Conservation (phyloP, 2,113 vertebrate genomes). For the Cyanistes caeruleus region DNA sequence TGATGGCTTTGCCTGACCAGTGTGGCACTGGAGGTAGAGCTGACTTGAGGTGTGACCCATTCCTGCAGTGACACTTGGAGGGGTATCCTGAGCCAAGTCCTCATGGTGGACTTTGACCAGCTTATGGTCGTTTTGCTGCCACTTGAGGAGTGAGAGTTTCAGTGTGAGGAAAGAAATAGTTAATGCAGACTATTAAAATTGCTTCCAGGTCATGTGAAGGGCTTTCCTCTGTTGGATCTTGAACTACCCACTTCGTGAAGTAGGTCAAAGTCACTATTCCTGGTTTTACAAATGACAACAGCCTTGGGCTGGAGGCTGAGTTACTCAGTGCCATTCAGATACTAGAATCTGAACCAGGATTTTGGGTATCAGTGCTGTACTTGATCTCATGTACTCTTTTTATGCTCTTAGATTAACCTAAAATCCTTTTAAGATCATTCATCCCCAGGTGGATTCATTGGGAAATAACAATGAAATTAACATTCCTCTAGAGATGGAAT, state of each 20-base stretch:
- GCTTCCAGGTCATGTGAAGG: neutral
- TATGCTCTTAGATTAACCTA: neutral
- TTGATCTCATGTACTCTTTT: neutral
- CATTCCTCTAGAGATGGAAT: neutral
- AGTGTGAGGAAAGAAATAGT: neutral
- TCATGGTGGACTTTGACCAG: neutral
- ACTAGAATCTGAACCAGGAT: neutral
- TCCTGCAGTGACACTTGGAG: neutral
- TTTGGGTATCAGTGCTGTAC: neutral
- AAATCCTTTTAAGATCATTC: neutral
- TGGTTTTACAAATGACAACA: neutral
- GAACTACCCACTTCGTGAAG: neutral
- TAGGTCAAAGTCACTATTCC: neutral
- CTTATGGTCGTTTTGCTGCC: neutral
- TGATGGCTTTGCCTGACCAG: neutral
- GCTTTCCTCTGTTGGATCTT: neutral
- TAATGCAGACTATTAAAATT: neutral
- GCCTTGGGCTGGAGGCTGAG: neutral
- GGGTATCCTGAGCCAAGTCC: neutral
- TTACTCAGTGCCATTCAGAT: neutral
- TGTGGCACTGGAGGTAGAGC: rapidly evolving
- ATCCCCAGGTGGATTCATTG: neutral
- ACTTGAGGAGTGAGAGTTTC: neutral
- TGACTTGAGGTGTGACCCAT: rapidly evolving
- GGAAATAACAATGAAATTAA: neutral